Evolutionary conservation across 2,113 vertebrate species (phyloP).

Genomic region (Cyprinus carpio): DNA sequence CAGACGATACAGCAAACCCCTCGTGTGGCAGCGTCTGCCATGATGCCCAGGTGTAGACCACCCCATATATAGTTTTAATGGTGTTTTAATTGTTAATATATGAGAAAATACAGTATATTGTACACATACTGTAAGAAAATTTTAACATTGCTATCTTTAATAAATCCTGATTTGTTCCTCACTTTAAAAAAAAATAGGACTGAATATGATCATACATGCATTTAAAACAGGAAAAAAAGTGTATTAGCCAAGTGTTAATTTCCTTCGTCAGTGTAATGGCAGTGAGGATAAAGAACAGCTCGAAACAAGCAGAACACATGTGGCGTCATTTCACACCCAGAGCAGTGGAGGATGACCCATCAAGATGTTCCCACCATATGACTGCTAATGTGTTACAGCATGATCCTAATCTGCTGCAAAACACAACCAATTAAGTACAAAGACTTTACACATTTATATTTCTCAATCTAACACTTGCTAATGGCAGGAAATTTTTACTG

Average conservation of each 20-base stretch:
- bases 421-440: slow-evolving; percentile 37
- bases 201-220: not conserved
- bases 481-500: not conserved
- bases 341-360: slow-evolving; percentile 51
- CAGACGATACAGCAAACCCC: no score
- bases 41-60: no score
- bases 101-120: not conserved
- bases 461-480: slow-evolving; percentile 7
- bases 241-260: not conserved
- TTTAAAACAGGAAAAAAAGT: not conserved
- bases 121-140: not conserved
- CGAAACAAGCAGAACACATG: slow-evolving; percentile 41
- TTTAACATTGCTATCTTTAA: not conserved
- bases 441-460: slow-evolving; percentile 18
- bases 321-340: slow-evolving; percentile 36
- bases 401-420: slow-evolving; percentile 47
- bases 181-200: not conserved
- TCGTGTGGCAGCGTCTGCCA: no score
- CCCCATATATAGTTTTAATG: not conserved
- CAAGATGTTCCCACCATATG: slow-evolving; percentile 51
- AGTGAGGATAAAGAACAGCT: slow-evolving; percentile 26
- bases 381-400: slow-evolving; percentile 46
- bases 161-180: not conserved
- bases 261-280: slow-evolving; percentile 30
- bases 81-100: not conserved